Percentiles rank a stretch among this genome's conserved stretches.
These are phyloP conservation scores for Pachycephala philippinensis DNA, from an alignment of 2,113 vertebrate genomes.

Conservation along the genomic window DNA sequence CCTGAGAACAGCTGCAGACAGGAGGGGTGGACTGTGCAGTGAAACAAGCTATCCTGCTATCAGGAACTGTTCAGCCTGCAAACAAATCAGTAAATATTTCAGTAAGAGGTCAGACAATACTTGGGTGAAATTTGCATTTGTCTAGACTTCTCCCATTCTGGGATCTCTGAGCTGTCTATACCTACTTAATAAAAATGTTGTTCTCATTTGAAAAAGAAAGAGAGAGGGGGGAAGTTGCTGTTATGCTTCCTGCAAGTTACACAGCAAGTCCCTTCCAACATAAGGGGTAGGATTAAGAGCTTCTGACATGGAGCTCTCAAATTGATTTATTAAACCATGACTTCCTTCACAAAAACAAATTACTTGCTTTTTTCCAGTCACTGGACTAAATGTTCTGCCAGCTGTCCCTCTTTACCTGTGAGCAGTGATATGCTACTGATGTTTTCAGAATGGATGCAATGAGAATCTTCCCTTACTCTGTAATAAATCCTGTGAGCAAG, in stretches of 20 bases:
- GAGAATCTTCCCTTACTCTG: background rate
- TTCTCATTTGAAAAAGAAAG: background rate
- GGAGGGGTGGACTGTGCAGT: background rate
- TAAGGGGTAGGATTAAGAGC: background rate
- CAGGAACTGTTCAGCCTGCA: background rate
- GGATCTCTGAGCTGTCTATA: background rate
- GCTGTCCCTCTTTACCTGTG: background rate
- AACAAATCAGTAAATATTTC: background rate
- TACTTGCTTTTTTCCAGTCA: background rate
- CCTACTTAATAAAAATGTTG: background rate
- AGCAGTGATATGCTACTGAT: background rate
- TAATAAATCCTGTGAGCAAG: background rate
- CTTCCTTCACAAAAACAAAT: background rate
- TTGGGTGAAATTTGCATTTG: background rate
- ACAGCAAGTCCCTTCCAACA: background rate
- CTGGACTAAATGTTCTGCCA: background rate
- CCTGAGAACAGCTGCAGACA: slow-evolving; percentile 32
- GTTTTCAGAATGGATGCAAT: background rate
- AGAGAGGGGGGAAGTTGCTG: background rate
- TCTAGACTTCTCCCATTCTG: background rate
- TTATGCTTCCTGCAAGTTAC: background rate
- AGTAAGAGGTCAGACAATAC: background rate
- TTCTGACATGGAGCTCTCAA: background rate
- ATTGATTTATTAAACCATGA: background rate
- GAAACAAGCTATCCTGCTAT: background rate